Evolutionary conservation across 2,113 vertebrate genomes (phyloP).

Genomic region (Bostrychus sinensis): DNA sequence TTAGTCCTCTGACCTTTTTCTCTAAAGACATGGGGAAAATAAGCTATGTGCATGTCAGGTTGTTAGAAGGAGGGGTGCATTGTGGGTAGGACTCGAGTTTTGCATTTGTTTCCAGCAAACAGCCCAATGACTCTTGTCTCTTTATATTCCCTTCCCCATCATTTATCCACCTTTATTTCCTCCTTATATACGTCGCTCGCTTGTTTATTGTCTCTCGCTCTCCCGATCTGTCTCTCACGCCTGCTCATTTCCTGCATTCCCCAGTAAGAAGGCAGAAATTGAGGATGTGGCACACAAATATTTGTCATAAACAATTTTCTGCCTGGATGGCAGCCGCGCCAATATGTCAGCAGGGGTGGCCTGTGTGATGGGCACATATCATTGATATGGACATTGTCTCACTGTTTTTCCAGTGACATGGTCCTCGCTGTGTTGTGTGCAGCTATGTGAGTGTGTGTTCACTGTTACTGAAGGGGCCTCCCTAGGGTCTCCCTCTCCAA

Average conservation of each 20-base stretch:
- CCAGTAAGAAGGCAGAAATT: slow-evolving; percentile 16
- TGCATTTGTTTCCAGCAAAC: slow-evolving; percentile 2
- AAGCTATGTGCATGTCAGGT: slow-evolving; percentile 2
- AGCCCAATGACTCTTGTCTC: slow-evolving; percentile 18
- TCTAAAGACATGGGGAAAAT: background rate
- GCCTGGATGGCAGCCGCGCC: slow-evolving; percentile 4
- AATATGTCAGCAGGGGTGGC: slow-evolving; percentile 29
- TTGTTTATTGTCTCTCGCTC: slow-evolving; percentile 6
- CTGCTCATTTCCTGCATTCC: background rate
- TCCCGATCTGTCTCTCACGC: slow-evolving; percentile 3
- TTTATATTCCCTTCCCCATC: slow-evolving; percentile 15
- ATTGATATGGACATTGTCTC: slow-evolving; percentile 46
- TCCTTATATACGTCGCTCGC: background rate
- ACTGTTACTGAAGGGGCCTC: slow-evolving; percentile 51
- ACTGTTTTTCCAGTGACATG: slow-evolving; percentile 28
- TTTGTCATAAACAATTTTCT: slow-evolving; percentile 43
- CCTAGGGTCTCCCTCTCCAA: slow-evolving; percentile 59
- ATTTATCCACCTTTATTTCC: slow-evolving; percentile 11
- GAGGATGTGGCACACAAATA: slow-evolving; percentile 25
- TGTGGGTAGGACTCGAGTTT: background rate
- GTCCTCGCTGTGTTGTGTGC: slow-evolving; percentile 17
- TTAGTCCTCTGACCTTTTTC: background rate
- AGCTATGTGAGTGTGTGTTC: slow-evolving; percentile 27
- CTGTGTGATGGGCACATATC: slow-evolving; percentile 32
- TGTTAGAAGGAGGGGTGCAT: background rate